Conservation (phyloP, 53 echinoderm and acorn worm genomes). For the Temnopleurus reevesii region DNA sequence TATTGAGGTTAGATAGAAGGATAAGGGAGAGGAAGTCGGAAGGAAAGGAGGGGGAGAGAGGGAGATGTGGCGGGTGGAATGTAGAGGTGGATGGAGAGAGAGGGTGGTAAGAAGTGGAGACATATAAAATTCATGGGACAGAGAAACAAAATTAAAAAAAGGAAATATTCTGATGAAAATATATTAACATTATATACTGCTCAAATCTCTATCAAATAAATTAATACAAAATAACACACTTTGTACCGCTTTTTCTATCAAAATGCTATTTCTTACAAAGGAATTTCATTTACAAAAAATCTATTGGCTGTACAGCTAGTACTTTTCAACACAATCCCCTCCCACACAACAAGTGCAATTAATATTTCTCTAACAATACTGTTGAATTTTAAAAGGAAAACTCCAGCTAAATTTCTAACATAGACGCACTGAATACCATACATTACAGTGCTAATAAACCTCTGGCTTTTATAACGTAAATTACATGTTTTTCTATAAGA, state of each 20-base stretch:
- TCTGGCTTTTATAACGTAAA: background rate
- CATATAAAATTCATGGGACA: too few relatives aligned
- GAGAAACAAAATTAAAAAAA: background rate
- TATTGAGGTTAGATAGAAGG: background rate
- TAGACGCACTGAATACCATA: background rate
- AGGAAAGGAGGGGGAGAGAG: too few relatives aligned
- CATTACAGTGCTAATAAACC: too few relatives aligned
- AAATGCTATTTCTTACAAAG: background rate
- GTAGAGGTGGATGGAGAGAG: too few relatives aligned
- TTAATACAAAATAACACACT: background rate
- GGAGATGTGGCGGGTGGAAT: too few relatives aligned
- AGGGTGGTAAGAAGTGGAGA: too few relatives aligned
- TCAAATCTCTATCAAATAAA: background rate
- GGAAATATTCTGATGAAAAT: background rate
- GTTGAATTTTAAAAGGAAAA: background rate
- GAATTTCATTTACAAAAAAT: background rate
- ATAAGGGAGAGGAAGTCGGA: too few relatives aligned
- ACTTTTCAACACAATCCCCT: background rate
- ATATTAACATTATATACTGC: background rate
- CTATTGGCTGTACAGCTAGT: background rate
- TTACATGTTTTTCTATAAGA: too few relatives aligned
- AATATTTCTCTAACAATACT: background rate
- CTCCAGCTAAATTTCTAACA: background rate
- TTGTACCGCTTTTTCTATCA: background rate
- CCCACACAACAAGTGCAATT: background rate